A percentile compares a stretch with the other conserved stretches of the same genome.
Evolutionary conservation across 2,888 invertebrate genomes (phyloP).

Genomic region (Mesoligia furuncula): DNA sequence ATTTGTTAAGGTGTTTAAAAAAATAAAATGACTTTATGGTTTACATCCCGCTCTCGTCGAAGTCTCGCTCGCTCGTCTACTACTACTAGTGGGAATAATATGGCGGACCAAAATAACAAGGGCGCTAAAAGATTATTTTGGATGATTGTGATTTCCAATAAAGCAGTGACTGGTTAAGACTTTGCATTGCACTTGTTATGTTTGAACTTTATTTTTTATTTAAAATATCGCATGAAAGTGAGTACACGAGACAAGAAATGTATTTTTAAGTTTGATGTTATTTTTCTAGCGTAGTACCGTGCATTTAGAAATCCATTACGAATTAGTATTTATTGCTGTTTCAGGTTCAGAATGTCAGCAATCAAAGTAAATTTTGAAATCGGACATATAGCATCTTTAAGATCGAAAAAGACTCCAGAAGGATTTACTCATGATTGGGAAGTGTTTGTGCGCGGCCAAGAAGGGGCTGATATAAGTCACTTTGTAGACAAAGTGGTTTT

Average conservation of each 20-base stretch:
- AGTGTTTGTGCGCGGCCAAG: constrained; percentile 97
- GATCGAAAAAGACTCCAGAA: constrained; percentile 95
- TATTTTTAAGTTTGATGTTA: constrained; percentile 56
- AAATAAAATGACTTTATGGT: constrained; percentile 27
- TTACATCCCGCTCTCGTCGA: constrained; percentile 19
- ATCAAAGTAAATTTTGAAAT: constrained; percentile 95
- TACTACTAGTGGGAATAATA: constrained; percentile 74
- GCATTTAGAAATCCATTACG: constrained; percentile 59
- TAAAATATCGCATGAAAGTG: constrained; percentile 66
- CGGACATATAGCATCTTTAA: constrained; percentile 96
- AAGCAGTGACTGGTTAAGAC: constrained; percentile 71
- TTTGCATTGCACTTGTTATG: constrained; percentile 68
- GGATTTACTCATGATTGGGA: constrained; percentile 99
- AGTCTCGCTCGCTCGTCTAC: not conserved
- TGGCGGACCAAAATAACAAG: constrained; percentile 90
- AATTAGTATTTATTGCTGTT: constrained; percentile 60
- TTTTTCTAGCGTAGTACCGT: constrained; percentile 66
- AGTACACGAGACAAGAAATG: constrained; percentile 58
- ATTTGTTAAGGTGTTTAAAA: not conserved
- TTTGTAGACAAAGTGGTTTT: constrained; percentile 98
- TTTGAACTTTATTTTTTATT: constrained; percentile 58
- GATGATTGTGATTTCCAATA: constrained; percentile 72
- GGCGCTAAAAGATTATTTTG: constrained; percentile 89
- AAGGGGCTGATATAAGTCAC: constrained; percentile 96
- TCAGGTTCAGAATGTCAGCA: constrained; percentile 81